Evolutionary conservation across 2,797 vertebrate genomes (phyloP), one percentile per base, ranked within the genome.

Genomic region (Cichlasoma orientale): DNA sequence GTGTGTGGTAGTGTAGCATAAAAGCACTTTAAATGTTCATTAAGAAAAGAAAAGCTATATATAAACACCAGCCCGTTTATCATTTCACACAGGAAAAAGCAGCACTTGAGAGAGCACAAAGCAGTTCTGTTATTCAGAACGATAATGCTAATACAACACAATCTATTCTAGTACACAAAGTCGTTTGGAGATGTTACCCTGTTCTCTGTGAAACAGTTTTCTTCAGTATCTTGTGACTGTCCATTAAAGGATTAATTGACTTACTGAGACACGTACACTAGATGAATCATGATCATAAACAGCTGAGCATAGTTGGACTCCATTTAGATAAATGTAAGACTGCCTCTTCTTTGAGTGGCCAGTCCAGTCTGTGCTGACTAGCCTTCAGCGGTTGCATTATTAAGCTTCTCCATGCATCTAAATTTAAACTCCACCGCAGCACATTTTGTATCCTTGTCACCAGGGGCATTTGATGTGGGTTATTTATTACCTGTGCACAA

Each of bases 401-500:
- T 80, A 83, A 86, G 78, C 82, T 53, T 78, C 86, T 87, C 72
- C 70, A 61, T 71, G 77, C 54, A 50, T 93, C 94, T 95, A 94
- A 92, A 93, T 94, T 92, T 94, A 94, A 93, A 92, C 89, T 56
- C 79, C 80, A 80, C 81, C 29, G 47, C 82, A 88, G 92, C 86
- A 91, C 89, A 91, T 92, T 94, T 90, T 88, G 81, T 92, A 80
- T 92, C 85, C 63, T 86, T 92, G 87, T 92, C 87, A 85, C 52
- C n/a, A 5, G 61, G 56, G 71, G 74, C 50, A 58, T 90, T 88
- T 90, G 79, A 90, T 85, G 75, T 72, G 72, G 71, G 82, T 93
- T 93, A 91, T 93, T 92, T 94, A 93, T 95, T 90, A 89, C 85
- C 82, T 85, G 66, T 78, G 79, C 85, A 92, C 90, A 88, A 89